Base-by-base conservation (phyloP, 2,113 vertebrate species). In the Myanophis thanlyinensis region DNA sequence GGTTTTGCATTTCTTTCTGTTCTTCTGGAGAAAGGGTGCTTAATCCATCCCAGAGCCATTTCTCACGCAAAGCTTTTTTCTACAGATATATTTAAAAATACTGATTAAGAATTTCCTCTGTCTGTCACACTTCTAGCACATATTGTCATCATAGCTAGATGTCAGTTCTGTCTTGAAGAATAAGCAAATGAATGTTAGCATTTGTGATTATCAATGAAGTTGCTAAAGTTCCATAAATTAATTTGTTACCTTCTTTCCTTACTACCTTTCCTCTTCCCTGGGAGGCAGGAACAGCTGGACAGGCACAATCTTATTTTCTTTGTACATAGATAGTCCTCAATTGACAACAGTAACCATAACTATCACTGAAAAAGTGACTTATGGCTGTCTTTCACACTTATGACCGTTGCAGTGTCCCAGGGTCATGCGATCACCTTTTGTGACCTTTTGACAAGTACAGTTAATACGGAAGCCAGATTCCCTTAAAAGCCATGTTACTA, bases 31-130 rank as follows among this genome's bases (percentile, higher is more conserved):
- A 98, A 93, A 98, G 97, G 86, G 97, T 97, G 95, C 97, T 98
- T 86, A 99, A 94, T 53, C 99, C 99, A 49, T 99, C 99, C 97
- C 99, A 98, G 92, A 99, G 98, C 99, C 99, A 99, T 96, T 99
- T 98, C 94, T 99, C 99, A 94, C 99, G 95, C 94, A 99, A 95
- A 85, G 98, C 96, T 92, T 99, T 99, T 97, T 99, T 99, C 99
- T 99, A 94, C 91, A 10, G 5, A 54, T 89, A 51, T 44, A 22
- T 88, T 20, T 15, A 94, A 0, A 94, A 94, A 0, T 91, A 25
- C 3, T 20, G 49, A 44, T 89, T 84, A 90, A 54, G 8, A 35
- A 49, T 90, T 62, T 44, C n/a, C 4, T 86, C 59, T 10, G 48
- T 51, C 49, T 6, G 51, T 67, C 40, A 46, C 18, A 53, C 59